A percentile compares a stretch with the other conserved stretches of the same genome.
Conservation (phyloP, 1,140 invertebrate species). For the Bombus huntii region DNA sequence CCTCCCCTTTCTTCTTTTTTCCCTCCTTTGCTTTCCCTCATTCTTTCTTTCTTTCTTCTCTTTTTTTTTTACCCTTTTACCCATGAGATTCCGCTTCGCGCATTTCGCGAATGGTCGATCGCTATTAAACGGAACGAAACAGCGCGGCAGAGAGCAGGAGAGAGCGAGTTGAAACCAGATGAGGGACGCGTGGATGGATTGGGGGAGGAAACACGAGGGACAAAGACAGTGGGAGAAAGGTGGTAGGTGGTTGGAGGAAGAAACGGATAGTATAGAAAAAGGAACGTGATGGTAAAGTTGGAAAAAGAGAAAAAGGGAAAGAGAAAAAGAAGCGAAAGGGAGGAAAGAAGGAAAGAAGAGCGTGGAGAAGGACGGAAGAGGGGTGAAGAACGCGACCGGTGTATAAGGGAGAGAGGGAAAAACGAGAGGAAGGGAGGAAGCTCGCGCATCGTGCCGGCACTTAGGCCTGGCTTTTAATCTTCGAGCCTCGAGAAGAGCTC, state of each 20-base stretch:
- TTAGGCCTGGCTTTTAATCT: constrained; percentile 80
- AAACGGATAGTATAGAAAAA: background rate
- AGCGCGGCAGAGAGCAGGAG: background rate
- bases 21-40: too few relatives aligned
- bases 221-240: background rate
- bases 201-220: background rate
- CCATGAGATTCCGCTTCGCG: constrained; percentile 59
- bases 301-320: background rate
- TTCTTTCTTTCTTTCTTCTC: constrained; percentile 9
- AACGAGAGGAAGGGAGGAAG: constrained; percentile 50
- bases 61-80: constrained; percentile 47
- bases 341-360: background rate
- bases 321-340: background rate
- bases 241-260: background rate
- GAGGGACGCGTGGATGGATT: background rate
- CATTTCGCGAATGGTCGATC: constrained; percentile 71
- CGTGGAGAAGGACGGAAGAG: background rate
- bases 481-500: constrained; percentile 76
- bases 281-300: background rate
- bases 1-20: background rate
- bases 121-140: constrained; percentile 70
- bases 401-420: constrained; percentile 32
- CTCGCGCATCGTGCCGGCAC: constrained; percentile 72
- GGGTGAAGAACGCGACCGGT: constrained; percentile 13
- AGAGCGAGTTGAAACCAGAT: constrained; percentile 8